Evolutionary conservation across 1,140 invertebrate species (phyloP).

Genomic region (Drosophila sproati): DNA sequence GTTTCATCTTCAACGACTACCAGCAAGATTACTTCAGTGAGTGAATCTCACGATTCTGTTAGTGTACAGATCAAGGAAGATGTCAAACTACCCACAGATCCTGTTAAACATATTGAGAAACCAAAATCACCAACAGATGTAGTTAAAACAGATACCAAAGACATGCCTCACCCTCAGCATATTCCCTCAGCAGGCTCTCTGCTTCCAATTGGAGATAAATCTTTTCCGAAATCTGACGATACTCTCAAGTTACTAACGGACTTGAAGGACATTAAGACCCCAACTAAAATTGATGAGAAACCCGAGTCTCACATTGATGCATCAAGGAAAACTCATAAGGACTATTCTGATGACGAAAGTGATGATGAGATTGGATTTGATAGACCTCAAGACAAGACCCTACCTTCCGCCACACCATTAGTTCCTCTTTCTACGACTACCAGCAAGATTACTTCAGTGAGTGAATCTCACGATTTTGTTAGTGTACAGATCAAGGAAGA

Average conservation of each 20-base stretch:
- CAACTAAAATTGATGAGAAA: slow-evolving; percentile 27
- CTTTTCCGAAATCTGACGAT: neutral
- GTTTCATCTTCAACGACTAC: neutral
- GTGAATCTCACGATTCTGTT: neutral
- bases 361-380: slow-evolving; percentile 11
- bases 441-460: neutral
- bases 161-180: neutral
- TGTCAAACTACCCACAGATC: neutral
- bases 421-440: neutral
- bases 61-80: neutral
- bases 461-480: neutral
- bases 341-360: slow-evolving; percentile 27
- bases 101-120: slow-evolving; percentile 11
- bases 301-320: slow-evolving; percentile 18
- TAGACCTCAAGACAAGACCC: neutral
- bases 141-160: neutral
- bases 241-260: neutral
- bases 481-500: neutral
- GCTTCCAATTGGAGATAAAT: slow-evolving; percentile 5
- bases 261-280: slow-evolving; percentile 7
- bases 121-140: neutral
- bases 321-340: neutral
- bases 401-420: neutral
- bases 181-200: neutral
- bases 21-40: neutral